Evolutionary conservation across 2,113 vertebrate genomes (phyloP).

Genomic region (Thamnaconus septentrionalis): DNA sequence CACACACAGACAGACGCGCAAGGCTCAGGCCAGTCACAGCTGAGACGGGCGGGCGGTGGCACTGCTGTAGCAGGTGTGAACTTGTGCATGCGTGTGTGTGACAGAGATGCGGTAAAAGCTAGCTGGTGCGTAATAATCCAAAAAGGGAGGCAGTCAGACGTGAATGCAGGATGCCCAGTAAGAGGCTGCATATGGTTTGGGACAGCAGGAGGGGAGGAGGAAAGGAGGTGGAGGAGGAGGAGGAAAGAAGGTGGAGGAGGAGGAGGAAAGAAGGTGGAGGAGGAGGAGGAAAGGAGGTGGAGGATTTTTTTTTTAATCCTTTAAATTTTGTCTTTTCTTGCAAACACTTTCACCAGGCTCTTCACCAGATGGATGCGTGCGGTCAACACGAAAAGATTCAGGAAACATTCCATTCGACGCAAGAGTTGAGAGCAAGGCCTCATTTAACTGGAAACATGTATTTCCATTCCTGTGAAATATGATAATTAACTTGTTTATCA

Average conservation of each 20-base stretch:
- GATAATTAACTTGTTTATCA: too few species aligned
- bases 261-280: too few species aligned
- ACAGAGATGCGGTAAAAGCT: constrained; percentile 5
- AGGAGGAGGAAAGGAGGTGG: too few species aligned
- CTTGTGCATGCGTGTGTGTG: constrained; percentile 14
- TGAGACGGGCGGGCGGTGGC: constrained; percentile 40
- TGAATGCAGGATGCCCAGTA: constrained; percentile 17
- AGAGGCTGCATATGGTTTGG: constrained; percentile 44
- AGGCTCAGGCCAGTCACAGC: constrained; percentile 39
- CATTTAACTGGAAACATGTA: too few species aligned
- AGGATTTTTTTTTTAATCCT: too few species aligned
- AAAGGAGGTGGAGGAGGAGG: not conserved
- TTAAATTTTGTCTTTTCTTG: too few species aligned
- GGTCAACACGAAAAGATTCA: too few species aligned
- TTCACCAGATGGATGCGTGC: too few species aligned
- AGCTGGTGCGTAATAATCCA: constrained; percentile 13
- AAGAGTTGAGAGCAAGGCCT: too few species aligned
- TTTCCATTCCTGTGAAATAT: too few species aligned
- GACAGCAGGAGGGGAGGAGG: constrained; percentile 5
- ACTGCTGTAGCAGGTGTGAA: constrained; percentile 43
- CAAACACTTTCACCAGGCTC: too few species aligned
- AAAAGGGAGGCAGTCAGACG: constrained; percentile 3
- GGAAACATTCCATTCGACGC: too few species aligned
- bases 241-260: not conserved
- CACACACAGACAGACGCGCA: not conserved